These are phyloP conservation scores for Acyrthosiphon pisum DNA, from an alignment of 1,140 invertebrate genomes.

Conservation along the genomic window DNA sequence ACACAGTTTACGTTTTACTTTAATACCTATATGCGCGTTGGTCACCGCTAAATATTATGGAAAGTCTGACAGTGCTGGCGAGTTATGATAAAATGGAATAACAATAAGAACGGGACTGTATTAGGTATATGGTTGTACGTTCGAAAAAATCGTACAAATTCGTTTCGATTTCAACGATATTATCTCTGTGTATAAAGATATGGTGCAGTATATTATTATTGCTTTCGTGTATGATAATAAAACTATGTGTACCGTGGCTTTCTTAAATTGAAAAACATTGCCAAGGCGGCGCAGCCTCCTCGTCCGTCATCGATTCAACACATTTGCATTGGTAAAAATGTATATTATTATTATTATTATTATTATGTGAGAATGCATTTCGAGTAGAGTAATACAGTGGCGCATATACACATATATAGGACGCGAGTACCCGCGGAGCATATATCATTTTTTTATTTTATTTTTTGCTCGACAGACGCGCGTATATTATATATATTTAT, in stretches of 20 bases:
- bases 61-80: too few relatives aligned
- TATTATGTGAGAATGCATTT: conserved; percentile 1
- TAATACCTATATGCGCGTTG: too few relatives aligned
- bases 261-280: conserved; percentile 45
- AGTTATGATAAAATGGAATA: neutral
- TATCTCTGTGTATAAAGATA: neutral
- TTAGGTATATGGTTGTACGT: neutral
- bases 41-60: too few relatives aligned
- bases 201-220: neutral
- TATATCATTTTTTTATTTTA: conserved; percentile 31
- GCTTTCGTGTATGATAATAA: neutral
- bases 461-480: neutral
- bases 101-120: neutral
- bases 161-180: conserved; percentile 19
- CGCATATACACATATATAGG: neutral
- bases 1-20: too few relatives aligned
- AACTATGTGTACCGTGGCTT: neutral
- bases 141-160: neutral
- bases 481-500: neutral
- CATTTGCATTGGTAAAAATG: conserved; percentile 23
- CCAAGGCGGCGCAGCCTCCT: neutral
- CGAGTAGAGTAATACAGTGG: neutral
- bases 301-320: neutral
- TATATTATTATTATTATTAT: conserved; percentile 24
- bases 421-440: neutral